phyloP scores from a whole-genome alignment of 2,888 invertebrate genomes.

The Mimumesa dahlbomi region DNA sequence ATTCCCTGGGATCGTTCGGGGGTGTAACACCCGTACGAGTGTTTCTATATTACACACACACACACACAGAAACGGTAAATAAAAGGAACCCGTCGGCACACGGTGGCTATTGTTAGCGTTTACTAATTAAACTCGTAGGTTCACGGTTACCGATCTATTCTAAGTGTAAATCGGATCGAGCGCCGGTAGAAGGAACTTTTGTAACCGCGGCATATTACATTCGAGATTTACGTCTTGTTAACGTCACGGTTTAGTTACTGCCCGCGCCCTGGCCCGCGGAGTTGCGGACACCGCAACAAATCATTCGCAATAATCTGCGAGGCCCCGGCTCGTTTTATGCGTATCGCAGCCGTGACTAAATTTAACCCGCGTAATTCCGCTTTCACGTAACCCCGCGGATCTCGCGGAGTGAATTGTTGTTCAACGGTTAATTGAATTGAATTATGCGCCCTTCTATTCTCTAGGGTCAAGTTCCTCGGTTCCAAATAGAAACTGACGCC shows the following conservation, averaged over 20 bases:
- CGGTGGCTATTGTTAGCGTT: slow-evolving; percentile 36
- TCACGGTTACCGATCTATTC: slow-evolving; percentile 56
- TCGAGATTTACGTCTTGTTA: slow-evolving; percentile 67
- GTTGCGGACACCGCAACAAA: slow-evolving; percentile 59
- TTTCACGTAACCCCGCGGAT: slow-evolving; percentile 32
- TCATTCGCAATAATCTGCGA: slow-evolving; percentile 64
- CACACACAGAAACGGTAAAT: slow-evolving; percentile 1
- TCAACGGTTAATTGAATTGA: slow-evolving; percentile 55
- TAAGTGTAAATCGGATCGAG: slow-evolving; percentile 53
- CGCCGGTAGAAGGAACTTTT: slow-evolving; percentile 26
- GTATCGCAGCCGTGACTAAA: slow-evolving; percentile 56
- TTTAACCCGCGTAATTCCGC: slow-evolving; percentile 59
- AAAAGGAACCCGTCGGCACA: slow-evolving; percentile 27
- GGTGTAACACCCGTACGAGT: slow-evolving; percentile 29
- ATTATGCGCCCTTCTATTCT: slow-evolving; percentile 38
- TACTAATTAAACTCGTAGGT: slow-evolving; percentile 60
- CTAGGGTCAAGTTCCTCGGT: slow-evolving; percentile 6
- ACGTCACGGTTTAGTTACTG: slow-evolving; percentile 62
- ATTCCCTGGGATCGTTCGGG: slow-evolving; percentile 29
- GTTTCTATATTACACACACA: neutral
- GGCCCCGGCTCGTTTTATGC: slow-evolving; percentile 45
- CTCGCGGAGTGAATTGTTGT: slow-evolving; percentile 41
- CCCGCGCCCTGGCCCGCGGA: slow-evolving; percentile 25
- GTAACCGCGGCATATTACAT: slow-evolving; percentile 56
- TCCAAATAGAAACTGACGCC: no score